A percentile compares a stretch with the other conserved stretches of the same genome.
Conservation (phyloP, 2,113 vertebrate species). For the Megaceryle torquata region DNA sequence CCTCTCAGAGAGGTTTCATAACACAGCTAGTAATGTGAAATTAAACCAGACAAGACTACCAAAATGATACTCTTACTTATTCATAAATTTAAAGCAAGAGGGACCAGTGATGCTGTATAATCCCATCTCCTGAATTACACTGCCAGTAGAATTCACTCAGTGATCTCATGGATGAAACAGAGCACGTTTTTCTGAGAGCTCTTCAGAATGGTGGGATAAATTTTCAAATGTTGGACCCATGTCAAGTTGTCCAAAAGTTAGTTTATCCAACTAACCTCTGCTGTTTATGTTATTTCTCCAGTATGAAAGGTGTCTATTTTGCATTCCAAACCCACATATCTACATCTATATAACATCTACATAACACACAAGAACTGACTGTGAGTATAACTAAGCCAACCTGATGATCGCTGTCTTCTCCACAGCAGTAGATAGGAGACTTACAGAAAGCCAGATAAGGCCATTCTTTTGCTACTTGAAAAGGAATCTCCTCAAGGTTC, state of each 20-base stretch:
- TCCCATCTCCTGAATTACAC: background rate
- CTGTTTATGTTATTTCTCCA: background rate
- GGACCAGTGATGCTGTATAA: background rate
- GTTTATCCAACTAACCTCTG: background rate
- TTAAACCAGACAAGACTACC: background rate
- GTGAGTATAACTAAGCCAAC: background rate
- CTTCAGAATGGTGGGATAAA: background rate
- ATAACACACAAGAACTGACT: accelerated
- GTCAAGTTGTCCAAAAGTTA: background rate
- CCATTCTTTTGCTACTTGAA: background rate
- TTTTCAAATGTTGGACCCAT: background rate
- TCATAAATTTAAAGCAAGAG: background rate
- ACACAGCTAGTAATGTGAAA: background rate
- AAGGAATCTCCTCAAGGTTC: background rate
- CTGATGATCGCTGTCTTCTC: background rate
- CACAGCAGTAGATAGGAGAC: background rate
- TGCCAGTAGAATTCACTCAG: background rate
- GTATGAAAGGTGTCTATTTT: background rate
- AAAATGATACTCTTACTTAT: background rate
- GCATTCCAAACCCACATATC: background rate
- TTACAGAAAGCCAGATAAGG: background rate
- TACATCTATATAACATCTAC: accelerated
- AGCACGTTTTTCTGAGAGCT: background rate
- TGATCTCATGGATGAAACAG: background rate
- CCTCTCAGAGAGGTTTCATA: background rate